Evolutionary conservation across 2,888 invertebrate genomes (phyloP), one percentile per base, ranked within the genome.

Genomic region (Tetrapedia diversipes): DNA sequence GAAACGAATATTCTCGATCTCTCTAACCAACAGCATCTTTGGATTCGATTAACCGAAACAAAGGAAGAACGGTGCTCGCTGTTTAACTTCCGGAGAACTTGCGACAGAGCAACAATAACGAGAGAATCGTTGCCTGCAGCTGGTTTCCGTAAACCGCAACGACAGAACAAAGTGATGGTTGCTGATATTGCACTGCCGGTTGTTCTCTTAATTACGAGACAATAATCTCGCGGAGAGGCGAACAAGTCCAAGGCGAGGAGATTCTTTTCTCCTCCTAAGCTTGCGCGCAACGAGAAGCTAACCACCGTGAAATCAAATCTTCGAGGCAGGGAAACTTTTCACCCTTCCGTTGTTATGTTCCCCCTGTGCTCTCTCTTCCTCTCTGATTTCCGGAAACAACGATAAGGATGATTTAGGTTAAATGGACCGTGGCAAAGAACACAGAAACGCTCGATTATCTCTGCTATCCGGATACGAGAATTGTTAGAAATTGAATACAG

Each of bases 141-240:
- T 37, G 57, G 34, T 61, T 77, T 68, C 67, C 54, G 60, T 49
- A 57, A 71, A 64, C 72, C 64, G 10, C 45, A 51, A 19, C 24
- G n/a, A n/a, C n/a, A 11, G 34, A 73, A 73, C 65, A 66, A 69
- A 63, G 57, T 63, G 57, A 60, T 69, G n/a, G 43, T 43, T 4
- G 27, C 24, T 34, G 39, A 22, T 27, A 29, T n/a, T 14, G 24
- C 45, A 22, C 19, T 45, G 51, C 24, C 19, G 37, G 24, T 67
- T 49, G 59, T 68, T 57, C 64, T 41, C 49, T 22, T 27, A 39
- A 53, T 43, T n/a, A 59, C 59, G 27, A 59, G 41, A 53, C 70
- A 67, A 71, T 77, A 60, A 68, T 71, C 59, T 47, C 16, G 7
- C 47, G 2, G n/a, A 8, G 37, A 37, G 22, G 10, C 43, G 6